phyloP scores from a whole-genome alignment of 1,140 invertebrate genomes.

The Bombus waltoni region DNA sequence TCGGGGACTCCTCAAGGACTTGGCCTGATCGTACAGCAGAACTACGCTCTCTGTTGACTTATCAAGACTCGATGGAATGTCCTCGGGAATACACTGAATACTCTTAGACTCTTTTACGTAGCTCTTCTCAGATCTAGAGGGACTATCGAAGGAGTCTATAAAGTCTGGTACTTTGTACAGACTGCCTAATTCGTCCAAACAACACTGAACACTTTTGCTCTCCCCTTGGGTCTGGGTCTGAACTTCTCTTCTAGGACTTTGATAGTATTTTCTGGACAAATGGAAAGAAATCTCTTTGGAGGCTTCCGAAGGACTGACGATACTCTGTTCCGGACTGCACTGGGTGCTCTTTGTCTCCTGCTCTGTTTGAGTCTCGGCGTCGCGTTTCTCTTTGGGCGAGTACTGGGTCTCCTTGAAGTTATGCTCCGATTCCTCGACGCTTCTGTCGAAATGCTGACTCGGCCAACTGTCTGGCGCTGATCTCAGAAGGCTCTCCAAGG shows the following conservation, averaged over 20 bases:
- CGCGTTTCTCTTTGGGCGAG: conserved; percentile 58
- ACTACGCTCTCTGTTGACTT: not conserved
- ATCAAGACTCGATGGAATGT: conserved; percentile 29
- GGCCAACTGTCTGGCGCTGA: conserved; percentile 29
- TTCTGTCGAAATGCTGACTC: conserved; percentile 14
- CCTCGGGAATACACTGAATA: conserved; percentile 70
- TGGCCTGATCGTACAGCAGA: not conserved
- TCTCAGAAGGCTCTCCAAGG: conserved; percentile 50
- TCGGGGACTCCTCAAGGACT: conserved; percentile 47
- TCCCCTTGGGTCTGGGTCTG: conserved; percentile 78
- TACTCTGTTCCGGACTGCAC: conserved; percentile 63
- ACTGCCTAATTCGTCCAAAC: conserved; percentile 67
- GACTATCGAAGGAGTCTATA: conserved; percentile 59
- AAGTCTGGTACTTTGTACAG: not conserved
- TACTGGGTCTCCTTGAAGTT: conserved; percentile 63
- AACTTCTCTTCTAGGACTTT: conserved; percentile 73
- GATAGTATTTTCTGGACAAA: conserved; percentile 25
- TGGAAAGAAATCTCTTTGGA: conserved; percentile 16
- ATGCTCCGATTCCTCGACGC: conserved; percentile 11
- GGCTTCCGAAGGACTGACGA: conserved; percentile 7
- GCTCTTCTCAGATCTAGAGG: conserved; percentile 68
- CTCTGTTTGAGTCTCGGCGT: conserved; percentile 65
- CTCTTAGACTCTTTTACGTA: conserved; percentile 76
- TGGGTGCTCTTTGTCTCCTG: conserved; percentile 71
- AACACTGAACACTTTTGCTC: conserved; percentile 77